Evolutionary conservation across 2,888 invertebrate genomes (phyloP).

Genomic region (Clistopyga incitator): DNA sequence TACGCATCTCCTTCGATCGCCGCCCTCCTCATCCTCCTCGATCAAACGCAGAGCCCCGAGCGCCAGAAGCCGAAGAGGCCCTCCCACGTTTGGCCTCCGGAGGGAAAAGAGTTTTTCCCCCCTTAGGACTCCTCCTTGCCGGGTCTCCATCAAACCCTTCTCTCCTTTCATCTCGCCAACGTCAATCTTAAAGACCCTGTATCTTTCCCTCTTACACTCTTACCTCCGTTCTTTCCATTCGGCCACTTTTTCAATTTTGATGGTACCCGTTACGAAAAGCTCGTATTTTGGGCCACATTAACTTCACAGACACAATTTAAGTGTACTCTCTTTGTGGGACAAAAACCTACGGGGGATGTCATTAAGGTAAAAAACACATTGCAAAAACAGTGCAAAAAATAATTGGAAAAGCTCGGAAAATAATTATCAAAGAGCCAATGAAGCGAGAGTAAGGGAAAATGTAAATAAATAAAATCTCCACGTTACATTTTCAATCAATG

Average conservation of each 20-base stretch:
- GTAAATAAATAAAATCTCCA: no score
- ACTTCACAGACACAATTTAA: neutral
- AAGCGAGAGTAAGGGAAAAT: no score
- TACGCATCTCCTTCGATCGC: constrained; percentile 58
- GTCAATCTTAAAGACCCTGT: constrained; percentile 31
- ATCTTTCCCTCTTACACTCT: neutral
- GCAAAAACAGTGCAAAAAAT: no score
- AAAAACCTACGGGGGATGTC: neutral
- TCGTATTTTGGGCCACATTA: constrained; percentile 6
- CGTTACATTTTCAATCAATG: no score
- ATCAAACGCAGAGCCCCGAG: constrained; percentile 61
- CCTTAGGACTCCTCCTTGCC: constrained; percentile 6
- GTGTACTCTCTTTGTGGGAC: neutral
- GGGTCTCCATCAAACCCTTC: constrained; percentile 44
- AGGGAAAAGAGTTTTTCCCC: constrained; percentile 51
- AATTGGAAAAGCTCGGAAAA: no score
- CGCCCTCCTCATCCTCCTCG: constrained; percentile 60
- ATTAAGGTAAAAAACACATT: constrained; percentile 1
- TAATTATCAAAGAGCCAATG: no score
- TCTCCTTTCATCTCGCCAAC: constrained; percentile 34
- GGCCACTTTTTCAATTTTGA: neutral
- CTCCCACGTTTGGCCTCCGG: constrained; percentile 43
- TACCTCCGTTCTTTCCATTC: neutral
- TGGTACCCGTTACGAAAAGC: constrained; percentile 19
- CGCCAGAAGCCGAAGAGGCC: constrained; percentile 31